Conservation (phyloP, 2,888 invertebrate genomes). For the Orchestes rusci region DNA sequence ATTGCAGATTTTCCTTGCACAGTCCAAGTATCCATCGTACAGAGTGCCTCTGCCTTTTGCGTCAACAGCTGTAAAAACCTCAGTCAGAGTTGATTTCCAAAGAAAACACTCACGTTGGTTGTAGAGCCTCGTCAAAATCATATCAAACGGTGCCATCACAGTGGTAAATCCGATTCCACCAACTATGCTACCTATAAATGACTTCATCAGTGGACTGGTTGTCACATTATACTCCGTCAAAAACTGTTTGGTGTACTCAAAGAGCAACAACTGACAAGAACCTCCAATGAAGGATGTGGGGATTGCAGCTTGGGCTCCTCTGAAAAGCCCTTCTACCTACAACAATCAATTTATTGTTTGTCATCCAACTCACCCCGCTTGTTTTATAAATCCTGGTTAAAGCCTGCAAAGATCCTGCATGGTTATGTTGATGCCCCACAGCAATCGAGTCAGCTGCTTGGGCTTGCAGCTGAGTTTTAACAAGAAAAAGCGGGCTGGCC, state of each 20-base stretch:
- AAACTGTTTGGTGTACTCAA: conserved; percentile 55
- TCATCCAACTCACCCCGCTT: conserved; percentile 44
- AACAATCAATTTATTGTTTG: neutral
- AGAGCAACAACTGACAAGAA: conserved; percentile 73
- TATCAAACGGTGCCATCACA: conserved; percentile 81
- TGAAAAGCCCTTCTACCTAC: conserved; percentile 60
- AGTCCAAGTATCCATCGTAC: conserved; percentile 69
- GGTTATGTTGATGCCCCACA: conserved; percentile 76
- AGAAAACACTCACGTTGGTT: conserved; percentile 63
- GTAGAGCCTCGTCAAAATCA: conserved; percentile 77
- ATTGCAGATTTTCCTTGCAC: conserved; percentile 65
- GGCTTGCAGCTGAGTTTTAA: conserved; percentile 83
- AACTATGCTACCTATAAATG: conserved; percentile 62
- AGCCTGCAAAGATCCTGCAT: conserved; percentile 52
- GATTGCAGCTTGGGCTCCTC: conserved; percentile 67
- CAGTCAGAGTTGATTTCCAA: neutral
- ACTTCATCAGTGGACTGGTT: conserved; percentile 48
- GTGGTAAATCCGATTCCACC: conserved; percentile 70
- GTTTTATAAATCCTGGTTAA: conserved; percentile 47
- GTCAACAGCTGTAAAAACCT: conserved; percentile 47
- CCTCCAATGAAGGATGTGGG: conserved; percentile 73
- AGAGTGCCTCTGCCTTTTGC: conserved; percentile 52
- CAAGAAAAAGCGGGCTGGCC: conserved; percentile 69
- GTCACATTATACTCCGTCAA: conserved; percentile 31
- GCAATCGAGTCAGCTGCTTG: conserved; percentile 66